Conservation (phyloP, 2,113 vertebrate species). For the Chaetodon trifascialis region DNA sequence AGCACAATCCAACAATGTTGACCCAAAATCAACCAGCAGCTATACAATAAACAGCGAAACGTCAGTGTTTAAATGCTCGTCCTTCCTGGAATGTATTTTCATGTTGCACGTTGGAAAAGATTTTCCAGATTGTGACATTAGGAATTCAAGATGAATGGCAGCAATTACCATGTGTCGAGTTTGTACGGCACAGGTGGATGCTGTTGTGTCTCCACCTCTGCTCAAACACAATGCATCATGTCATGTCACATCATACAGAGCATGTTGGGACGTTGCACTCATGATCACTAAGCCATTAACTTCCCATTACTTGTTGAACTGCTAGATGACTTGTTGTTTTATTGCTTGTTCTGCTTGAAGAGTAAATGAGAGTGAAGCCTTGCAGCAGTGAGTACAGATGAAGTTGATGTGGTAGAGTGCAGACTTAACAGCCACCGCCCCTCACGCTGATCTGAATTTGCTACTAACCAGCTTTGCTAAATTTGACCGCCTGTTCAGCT, state of each 20-base stretch:
- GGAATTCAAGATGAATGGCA: not conserved
- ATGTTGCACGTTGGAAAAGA: not conserved
- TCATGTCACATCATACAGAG: not conserved
- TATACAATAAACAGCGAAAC: not conserved
- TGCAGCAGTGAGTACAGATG: conserved; percentile 69
- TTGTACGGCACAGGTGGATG: not conserved
- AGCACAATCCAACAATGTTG: not conserved
- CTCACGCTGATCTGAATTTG: not conserved
- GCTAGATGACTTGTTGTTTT: conserved; percentile 42
- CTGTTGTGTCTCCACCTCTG: not conserved
- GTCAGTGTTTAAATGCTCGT: not conserved
- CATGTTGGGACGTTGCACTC: not conserved
- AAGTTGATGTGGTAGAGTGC: conserved; percentile 26
- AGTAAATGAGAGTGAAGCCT: conserved; percentile 51
- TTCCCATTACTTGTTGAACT: not conserved
- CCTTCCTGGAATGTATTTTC: not conserved
- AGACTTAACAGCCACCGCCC: not conserved
- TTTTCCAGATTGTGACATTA: not conserved
- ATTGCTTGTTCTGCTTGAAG: conserved; percentile 72
- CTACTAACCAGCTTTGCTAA: conserved; percentile 31
- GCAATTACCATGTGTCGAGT: not conserved
- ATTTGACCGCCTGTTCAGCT: not conserved
- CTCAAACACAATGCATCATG: not conserved
- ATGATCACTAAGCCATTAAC: not conserved
- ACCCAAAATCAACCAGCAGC: not conserved